A percentile compares a stretch with the other conserved stretches of the same genome.
These are phyloP conservation scores for Vimba vimba DNA, from an alignment of 2,113 vertebrate genomes.

Conservation along the genomic window DNA sequence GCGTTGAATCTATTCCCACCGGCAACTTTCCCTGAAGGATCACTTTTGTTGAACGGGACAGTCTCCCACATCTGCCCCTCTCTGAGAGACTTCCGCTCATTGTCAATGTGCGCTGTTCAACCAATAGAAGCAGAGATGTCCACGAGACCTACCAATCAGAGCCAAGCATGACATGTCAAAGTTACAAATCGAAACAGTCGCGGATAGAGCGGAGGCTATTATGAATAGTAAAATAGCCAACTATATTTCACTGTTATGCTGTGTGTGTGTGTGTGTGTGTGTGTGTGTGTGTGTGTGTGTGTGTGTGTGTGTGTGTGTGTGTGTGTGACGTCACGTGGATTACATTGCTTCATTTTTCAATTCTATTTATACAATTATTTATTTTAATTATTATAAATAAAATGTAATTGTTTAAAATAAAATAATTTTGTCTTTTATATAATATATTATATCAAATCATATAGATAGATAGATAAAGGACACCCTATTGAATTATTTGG, in stretches of 20 bases:
- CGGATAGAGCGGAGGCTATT: not conserved
- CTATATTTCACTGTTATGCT: not conserved
- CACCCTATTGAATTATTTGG: no score
- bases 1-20: not conserved
- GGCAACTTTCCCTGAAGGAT: not conserved
- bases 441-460: no score
- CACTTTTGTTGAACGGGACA: constrained; percentile 18
- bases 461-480: no score
- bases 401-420: no score
- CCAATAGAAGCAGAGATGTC: constrained; percentile 40
- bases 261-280: no score
- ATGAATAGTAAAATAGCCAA: not conserved
- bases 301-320: no score
- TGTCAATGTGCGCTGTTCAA: not conserved
- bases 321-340: not conserved
- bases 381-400: no score
- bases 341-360: not conserved
- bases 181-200: not conserved
- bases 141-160: constrained; percentile 45
- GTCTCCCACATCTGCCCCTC: constrained; percentile 5
- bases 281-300: no score
- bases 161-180: not conserved
- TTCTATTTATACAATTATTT: not conserved
- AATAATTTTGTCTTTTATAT: no score
- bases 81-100: constrained; percentile 45